phyloP scores from a whole-genome alignment of 2,888 invertebrate genomes.

The Gasteruption jaculator region DNA sequence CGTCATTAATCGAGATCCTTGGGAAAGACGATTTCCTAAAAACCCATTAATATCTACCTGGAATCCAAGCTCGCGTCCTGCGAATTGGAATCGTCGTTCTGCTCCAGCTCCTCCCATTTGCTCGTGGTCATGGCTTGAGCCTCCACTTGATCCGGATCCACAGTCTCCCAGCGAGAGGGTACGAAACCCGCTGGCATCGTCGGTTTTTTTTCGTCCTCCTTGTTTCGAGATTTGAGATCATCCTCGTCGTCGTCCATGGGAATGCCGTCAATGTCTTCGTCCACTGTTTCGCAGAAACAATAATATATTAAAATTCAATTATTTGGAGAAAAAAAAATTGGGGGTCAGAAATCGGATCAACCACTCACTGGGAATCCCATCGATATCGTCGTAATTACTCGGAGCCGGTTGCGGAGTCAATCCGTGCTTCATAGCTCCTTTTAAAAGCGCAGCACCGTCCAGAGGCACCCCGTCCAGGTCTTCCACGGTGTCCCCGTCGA shows the following conservation, averaged over 20 bases:
- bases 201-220: slow-evolving; percentile 44
- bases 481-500: slow-evolving; percentile 52
- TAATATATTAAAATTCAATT: neutral
- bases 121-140: slow-evolving; percentile 82
- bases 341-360: slow-evolving; percentile 1
- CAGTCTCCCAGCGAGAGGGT: slow-evolving; percentile 94
- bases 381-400: slow-evolving; percentile 62
- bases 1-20: slow-evolving; percentile 4
- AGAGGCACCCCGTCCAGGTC: slow-evolving; percentile 64
- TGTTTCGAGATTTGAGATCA: slow-evolving; percentile 30
- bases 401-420: slow-evolving; percentile 46
- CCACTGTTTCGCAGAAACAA: slow-evolving; percentile 54
- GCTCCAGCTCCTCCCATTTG: slow-evolving; percentile 80
- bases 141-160: slow-evolving; percentile 81
- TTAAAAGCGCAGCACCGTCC: slow-evolving; percentile 77
- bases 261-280: slow-evolving; percentile 73
- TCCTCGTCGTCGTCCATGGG: slow-evolving; percentile 58
- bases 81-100: slow-evolving; percentile 48
- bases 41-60: slow-evolving; percentile 29
- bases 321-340: neutral
- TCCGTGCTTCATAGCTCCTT: slow-evolving; percentile 61
- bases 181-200: slow-evolving; percentile 69
- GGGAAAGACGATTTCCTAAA: slow-evolving; percentile 1
- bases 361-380: slow-evolving; percentile 62
- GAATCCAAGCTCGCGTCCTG: slow-evolving; percentile 52